Percentiles rank a stretch among this genome's conserved stretches.
phyloP scores from a whole-genome alignment of 2,888 invertebrate genomes.

The Microplitis manilae region DNA sequence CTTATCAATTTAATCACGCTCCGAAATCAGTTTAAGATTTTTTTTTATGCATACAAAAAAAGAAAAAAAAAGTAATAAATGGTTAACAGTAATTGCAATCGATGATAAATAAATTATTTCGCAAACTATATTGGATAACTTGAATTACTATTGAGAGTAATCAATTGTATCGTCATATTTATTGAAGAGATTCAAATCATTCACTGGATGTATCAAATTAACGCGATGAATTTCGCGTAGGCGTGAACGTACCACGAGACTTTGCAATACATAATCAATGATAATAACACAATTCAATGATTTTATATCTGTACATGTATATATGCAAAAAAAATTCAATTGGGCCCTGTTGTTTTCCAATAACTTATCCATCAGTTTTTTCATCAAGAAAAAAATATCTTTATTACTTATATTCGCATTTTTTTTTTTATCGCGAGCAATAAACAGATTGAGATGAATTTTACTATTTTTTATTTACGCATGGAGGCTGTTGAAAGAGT shows the following conservation, averaged over 20 bases:
- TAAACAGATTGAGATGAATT: too few species aligned
- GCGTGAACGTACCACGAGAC: slow-evolving; percentile 35
- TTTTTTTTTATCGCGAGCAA: too few species aligned
- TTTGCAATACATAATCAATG: slow-evolving; percentile 47
- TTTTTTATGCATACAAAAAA: neutral
- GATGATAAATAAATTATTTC: neutral
- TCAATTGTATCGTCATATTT: neutral
- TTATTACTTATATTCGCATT: too few species aligned
- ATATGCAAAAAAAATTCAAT: neutral
- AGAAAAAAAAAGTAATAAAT: neutral
- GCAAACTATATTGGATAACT: neutral
- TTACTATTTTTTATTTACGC: too few species aligned
- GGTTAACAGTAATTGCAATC: too few species aligned
- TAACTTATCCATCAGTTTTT: slow-evolving; percentile 27
- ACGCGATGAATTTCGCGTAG: neutral
- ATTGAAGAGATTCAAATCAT: neutral
- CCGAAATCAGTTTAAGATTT: neutral
- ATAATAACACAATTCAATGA: slow-evolving; percentile 32
- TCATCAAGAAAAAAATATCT: slow-evolving; percentile 13
- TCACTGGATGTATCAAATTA: slow-evolving; percentile 20
- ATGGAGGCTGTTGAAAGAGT: too few species aligned
- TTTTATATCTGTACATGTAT: neutral
- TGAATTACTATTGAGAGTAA: neutral
- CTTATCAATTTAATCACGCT: neutral
- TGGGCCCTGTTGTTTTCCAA: slow-evolving; percentile 38